Conservation (phyloP, 64 coral and sea anemone genomes). For the Stylophora pistillata region DNA sequence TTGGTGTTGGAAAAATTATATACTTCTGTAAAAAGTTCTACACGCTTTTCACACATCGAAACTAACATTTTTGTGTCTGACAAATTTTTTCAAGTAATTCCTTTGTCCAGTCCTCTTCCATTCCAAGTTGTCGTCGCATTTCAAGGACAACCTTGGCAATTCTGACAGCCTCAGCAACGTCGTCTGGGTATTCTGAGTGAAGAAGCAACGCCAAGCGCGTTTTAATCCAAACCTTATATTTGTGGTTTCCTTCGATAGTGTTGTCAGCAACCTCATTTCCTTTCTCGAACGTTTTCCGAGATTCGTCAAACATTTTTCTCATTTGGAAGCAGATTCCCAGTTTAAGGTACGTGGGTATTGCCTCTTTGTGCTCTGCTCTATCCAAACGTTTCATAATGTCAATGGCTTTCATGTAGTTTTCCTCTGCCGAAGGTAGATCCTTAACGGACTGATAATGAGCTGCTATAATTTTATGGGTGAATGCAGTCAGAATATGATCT, state of each 20-base stretch:
- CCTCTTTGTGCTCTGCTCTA: slow-evolving; percentile 38
- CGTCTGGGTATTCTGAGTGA: slow-evolving; percentile 9
- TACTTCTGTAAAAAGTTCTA: too few relatives aligned
- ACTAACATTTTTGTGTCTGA: too few relatives aligned
- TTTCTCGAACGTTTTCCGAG: slow-evolving; percentile 22
- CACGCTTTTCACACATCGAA: too few relatives aligned
- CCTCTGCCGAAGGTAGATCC: neutral
- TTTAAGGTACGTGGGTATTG: slow-evolving; percentile 28
- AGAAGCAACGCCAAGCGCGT: slow-evolving; percentile 46
- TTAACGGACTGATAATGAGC: slow-evolving; percentile 15
- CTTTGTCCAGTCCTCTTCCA: slow-evolving; percentile 27
- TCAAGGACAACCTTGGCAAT: slow-evolving; percentile 39
- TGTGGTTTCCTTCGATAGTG: slow-evolving; percentile 45
- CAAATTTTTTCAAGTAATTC: slow-evolving; percentile 9
- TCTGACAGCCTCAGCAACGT: slow-evolving; percentile 1
- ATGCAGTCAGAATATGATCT: slow-evolving; percentile 48
- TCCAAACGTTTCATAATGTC: slow-evolving; percentile 12
- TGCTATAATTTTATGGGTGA: slow-evolving; percentile 48
- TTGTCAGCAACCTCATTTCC: slow-evolving; percentile 19
- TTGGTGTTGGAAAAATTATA: too few relatives aligned
- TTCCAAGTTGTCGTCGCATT: slow-evolving; percentile 36
- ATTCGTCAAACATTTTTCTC: neutral
- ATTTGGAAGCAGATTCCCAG: slow-evolving; percentile 49
- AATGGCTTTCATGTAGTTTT: slow-evolving; percentile 38
- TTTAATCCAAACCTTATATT: slow-evolving; percentile 41